Conservation (phyloP, 2,888 invertebrate genomes). For the Ferrisia virgata region DNA sequence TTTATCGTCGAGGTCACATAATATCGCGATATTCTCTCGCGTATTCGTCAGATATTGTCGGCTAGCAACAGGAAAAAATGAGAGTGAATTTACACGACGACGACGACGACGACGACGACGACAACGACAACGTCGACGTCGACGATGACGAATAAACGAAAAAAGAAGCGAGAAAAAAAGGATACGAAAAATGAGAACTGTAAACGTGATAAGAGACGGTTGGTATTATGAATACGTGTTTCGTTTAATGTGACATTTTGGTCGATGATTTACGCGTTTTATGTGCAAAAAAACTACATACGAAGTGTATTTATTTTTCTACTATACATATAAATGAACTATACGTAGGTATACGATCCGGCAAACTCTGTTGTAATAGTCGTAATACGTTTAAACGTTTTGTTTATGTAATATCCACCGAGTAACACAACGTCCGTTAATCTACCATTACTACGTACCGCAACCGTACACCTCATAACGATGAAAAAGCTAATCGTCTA, state of each 20-base stretch:
- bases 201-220: not conserved
- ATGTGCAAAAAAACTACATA: not conserved
- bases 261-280: not conserved
- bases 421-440: not conserved
- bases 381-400: not conserved
- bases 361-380: not conserved
- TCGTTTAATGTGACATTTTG: not conserved
- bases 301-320: not conserved
- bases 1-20: not conserved
- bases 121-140: not conserved
- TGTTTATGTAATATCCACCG: too few species aligned
- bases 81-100: not conserved
- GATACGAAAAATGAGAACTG: not conserved
- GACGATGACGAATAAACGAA: not conserved
- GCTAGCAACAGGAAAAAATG: not conserved
- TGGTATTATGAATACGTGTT: not conserved
- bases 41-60: not conserved
- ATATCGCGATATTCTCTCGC: not conserved
- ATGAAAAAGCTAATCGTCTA: constrained; percentile 34
- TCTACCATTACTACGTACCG: not conserved
- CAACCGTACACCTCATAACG: too few species aligned
- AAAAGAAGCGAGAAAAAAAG: not conserved
- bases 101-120: not conserved
- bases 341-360: not conserved
- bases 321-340: not conserved